phyloP scores from a whole-genome alignment of 35 echinoderm and acorn worm genomes.

The Heliocidaris erythrogramma region DNA sequence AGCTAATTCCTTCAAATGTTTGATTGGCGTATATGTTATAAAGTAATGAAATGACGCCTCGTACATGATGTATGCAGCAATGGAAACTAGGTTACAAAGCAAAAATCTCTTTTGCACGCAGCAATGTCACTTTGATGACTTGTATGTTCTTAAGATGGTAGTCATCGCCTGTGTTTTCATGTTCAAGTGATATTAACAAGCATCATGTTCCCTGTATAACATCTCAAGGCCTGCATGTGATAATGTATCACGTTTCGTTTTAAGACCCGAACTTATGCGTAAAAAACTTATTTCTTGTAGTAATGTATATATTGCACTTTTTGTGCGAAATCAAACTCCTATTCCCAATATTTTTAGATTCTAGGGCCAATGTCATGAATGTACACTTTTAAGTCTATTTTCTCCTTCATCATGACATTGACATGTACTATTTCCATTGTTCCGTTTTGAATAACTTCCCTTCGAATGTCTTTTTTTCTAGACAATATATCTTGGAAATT shows the following conservation, averaged over 20 bases:
- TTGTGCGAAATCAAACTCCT: no score
- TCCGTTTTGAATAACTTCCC: neutral
- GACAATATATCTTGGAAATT: neutral
- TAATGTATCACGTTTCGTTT: neutral
- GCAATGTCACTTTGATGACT: neutral
- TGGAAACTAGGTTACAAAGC: no score
- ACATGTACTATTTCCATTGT: neutral
- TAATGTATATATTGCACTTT: no score
- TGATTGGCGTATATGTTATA: no score
- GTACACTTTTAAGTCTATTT: neutral
- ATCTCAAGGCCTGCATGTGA: neutral
- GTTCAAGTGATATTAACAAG: neutral
- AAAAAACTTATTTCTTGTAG: no score
- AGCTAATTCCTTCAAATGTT: no score
- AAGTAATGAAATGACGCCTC: no score
- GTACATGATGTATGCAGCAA: no score
- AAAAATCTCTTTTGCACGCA: neutral
- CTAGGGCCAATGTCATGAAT: no score
- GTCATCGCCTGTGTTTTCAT: neutral
- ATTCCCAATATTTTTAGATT: no score
- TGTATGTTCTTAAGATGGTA: neutral
- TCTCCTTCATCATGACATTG: neutral
- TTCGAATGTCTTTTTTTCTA: neutral
- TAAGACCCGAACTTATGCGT: neutral
- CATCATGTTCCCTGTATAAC: neutral